Conservation (phyloP, 2,797 vertebrate genomes). For the Danio jaintianensis region DNA sequence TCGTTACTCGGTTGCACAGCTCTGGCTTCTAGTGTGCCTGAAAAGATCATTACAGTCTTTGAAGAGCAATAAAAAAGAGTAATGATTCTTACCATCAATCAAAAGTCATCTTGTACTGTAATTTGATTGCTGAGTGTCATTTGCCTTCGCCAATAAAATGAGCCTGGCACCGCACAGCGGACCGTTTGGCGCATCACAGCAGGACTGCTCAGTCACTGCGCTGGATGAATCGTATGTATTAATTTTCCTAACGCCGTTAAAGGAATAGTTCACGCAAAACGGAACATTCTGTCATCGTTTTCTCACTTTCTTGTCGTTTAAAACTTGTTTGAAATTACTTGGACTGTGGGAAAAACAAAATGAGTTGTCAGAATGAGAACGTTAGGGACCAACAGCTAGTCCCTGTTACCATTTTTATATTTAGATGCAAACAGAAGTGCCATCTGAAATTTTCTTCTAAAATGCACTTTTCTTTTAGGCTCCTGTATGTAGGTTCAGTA, state of each 20-base stretch:
- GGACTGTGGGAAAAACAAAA: not conserved
- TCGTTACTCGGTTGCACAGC: not conserved
- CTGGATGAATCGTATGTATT: constrained; percentile 24
- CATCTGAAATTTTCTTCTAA: too few species aligned
- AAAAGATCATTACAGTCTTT: not conserved
- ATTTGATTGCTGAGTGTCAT: not conserved
- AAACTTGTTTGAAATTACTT: not conserved
- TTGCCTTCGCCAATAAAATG: constrained; percentile 14
- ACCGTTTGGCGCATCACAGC: not conserved
- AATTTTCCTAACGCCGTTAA: not conserved
- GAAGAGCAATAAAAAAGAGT: not conserved
- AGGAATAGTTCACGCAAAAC: not conserved
- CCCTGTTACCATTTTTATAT: not conserved
- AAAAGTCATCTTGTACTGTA: not conserved
- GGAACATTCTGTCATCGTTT: not conserved
- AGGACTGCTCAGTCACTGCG: not conserved
- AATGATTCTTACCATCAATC: not conserved
- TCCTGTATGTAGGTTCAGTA: too few species aligned
- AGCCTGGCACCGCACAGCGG: constrained; percentile 25
- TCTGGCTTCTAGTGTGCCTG: not conserved
- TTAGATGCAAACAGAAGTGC: too few species aligned
- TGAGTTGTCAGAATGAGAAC: not conserved
- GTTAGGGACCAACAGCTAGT: not conserved
- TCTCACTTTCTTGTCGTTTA: not conserved
- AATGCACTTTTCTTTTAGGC: too few species aligned